phyloP scores from a whole-genome alignment of 2,888 invertebrate species.

The Drosophila tripunctata region DNA sequence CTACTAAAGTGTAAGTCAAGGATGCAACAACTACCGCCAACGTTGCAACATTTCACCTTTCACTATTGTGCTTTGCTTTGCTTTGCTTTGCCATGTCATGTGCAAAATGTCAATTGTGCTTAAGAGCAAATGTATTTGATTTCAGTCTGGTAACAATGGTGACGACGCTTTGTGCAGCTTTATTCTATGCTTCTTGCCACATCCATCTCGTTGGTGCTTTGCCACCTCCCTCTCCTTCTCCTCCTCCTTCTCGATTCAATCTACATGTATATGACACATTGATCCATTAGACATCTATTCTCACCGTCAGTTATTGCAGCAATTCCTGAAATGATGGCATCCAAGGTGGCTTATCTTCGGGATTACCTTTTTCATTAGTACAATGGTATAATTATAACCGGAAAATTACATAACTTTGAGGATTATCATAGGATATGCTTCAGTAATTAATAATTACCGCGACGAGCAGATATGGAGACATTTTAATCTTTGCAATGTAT shows the following conservation, averaged over 20 bases:
- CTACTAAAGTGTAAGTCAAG: constrained; percentile 54
- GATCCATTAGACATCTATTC: constrained; percentile 37
- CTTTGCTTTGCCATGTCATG: constrained; percentile 66
- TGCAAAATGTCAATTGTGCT: constrained; percentile 77
- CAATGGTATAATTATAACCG: background rate
- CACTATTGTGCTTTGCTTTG: constrained; percentile 47
- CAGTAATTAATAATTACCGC: too few relatives aligned
- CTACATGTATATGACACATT: constrained; percentile 9
- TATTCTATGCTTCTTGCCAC: background rate
- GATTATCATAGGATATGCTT: background rate
- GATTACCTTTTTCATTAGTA: constrained; percentile 3
- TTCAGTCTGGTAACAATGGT: constrained; percentile 36
- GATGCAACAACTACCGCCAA: constrained; percentile 54
- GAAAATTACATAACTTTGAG: background rate
- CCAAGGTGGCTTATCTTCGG: background rate
- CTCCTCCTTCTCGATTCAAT: background rate
- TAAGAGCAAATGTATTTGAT: constrained; percentile 75
- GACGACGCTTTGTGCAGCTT: constrained; percentile 44
- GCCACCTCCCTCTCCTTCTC: background rate
- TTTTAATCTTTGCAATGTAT: too few relatives aligned
- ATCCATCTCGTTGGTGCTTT: background rate
- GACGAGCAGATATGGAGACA: too few relatives aligned
- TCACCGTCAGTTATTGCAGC: constrained; percentile 11
- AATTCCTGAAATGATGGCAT: background rate
- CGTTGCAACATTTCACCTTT: constrained; percentile 64